Evolutionary conservation across 2,888 invertebrate genomes (phyloP), one percentile per base, ranked within the genome.

Genomic region (Agrotis segetum): DNA sequence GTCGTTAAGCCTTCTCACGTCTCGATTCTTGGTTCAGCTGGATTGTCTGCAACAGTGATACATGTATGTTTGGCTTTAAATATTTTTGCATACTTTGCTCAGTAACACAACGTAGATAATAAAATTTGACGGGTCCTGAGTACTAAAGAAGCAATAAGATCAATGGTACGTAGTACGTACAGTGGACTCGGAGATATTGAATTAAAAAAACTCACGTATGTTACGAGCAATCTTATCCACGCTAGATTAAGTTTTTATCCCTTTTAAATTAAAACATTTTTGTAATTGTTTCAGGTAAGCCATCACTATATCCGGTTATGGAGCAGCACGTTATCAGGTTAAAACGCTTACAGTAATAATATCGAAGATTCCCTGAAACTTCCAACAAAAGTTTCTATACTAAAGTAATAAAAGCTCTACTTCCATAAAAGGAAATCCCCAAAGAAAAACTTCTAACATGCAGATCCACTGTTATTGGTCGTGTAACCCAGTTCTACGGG

Each of bases 281-380:
- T 77, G 24, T 24, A n/a, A 19, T 79, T 74, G 79, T 77, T 77
- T 17, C 56, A 77, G 79, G 79, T 79, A 77, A 79, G 74, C 19
- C 11, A 56, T 29, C 16, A 17, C 40, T 11, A 40, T 40, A n/a
- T 53, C 50, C 29, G 4, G 2, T 17, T 69, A 14, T 6, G 3
- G 58, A 52, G 24, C 34, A 49, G 7, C n/a, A 29, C 16, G 4
- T 34, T 9, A 44, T 46, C 34, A 77, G 50, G 67, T 44, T 47
- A 62, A 47, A 55, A 29, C n/a, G 50, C 34, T 46, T 9, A 11
- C 21, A 50, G 17, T 40, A 34, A 59, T 19, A 21, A 46, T 59
- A 47, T 44, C 44, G 24, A 49, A n/a, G 4, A 34, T 29, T 60
- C 14, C 34, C 53, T 9, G 1, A 61, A 67, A 50, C 13, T 52